phyloP scores from a whole-genome alignment of 2,888 invertebrate species.

The Lysandra bellargus region DNA sequence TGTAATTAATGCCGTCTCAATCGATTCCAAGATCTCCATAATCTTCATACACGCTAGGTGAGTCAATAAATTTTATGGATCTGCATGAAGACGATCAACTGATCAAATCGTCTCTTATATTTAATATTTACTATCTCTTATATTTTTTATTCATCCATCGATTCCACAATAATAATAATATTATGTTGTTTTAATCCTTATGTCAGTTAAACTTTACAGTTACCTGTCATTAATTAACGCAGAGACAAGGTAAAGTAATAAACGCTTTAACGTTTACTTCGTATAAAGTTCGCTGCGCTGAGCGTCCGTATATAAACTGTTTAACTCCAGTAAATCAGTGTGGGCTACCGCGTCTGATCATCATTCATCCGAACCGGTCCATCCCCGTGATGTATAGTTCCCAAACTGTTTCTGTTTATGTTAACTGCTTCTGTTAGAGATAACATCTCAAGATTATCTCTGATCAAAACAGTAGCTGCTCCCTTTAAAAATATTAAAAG shows the following conservation, averaged over 20 bases:
- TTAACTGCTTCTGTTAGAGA: slow-evolving; percentile 38
- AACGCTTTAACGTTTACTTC: neutral
- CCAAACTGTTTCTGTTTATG: slow-evolving; percentile 46
- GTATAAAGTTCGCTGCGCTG: neutral
- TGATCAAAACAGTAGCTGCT: slow-evolving; percentile 10
- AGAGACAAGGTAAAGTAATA: neutral
- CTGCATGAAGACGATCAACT: neutral
- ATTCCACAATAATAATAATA: neutral
- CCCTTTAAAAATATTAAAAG: neutral
- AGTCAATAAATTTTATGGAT: neutral
- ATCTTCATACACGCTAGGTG: neutral
- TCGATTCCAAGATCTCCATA: neutral
- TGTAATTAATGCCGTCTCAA: neutral
- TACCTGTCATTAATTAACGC: neutral
- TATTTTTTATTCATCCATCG: too few species aligned
- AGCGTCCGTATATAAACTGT: slow-evolving; percentile 46
- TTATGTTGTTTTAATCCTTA: neutral
- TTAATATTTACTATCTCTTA: too few species aligned
- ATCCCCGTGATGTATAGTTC: slow-evolving; percentile 45
- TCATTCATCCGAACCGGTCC: slow-evolving; percentile 52
- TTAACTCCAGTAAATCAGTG: slow-evolving; percentile 62
- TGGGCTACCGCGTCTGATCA: slow-evolving; percentile 50
- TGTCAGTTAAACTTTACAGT: neutral
- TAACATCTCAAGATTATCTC: slow-evolving; percentile 34
- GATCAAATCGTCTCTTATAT: neutral